Percentiles rank a stretch among this genome's conserved stretches.
These are phyloP conservation scores for Diorhabda carinulata DNA, from an alignment of 1,140 invertebrate genomes.

Conservation along the genomic window DNA sequence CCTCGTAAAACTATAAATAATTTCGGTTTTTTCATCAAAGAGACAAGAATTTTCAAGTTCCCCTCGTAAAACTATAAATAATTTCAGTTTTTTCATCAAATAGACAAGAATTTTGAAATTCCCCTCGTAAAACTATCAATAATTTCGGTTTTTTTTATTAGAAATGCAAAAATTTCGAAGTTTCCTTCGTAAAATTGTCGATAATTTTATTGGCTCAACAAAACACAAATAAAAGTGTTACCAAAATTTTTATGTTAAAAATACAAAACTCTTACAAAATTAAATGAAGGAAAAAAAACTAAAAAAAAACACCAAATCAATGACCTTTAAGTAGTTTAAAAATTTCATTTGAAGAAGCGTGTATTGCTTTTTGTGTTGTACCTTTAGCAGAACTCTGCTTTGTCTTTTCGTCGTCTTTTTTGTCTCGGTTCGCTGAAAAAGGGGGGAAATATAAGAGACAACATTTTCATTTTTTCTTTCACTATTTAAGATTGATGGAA, in stretches of 20 bases:
- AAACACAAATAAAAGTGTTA: slow-evolving; percentile 24
- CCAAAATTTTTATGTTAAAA: slow-evolving; percentile 18
- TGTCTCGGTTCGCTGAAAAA: slow-evolving; percentile 44
- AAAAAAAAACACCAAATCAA: slow-evolving; percentile 23
- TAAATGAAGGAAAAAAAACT: slow-evolving; percentile 14
- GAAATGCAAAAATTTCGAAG: no score
- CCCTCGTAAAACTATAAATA: no score
- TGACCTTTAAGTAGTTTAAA: slow-evolving; percentile 30
- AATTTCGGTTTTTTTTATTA: no score
- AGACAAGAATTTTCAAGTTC: no score
- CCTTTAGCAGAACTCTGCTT: slow-evolving; percentile 44
- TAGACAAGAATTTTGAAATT: no score
- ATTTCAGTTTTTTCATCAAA: no score
- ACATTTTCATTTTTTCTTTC: no score
- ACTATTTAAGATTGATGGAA: no score
- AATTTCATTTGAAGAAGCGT: slow-evolving; percentile 31
- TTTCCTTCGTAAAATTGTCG: neutral
- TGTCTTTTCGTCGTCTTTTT: slow-evolving; percentile 43
- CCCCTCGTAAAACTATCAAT: no score
- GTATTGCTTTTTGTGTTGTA: slow-evolving; percentile 33
- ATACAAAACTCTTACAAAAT: slow-evolving; percentile 18
- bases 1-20: no score
- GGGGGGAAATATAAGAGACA: slow-evolving; percentile 23
- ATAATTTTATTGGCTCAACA: slow-evolving; percentile 13
- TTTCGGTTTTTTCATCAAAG: no score